Evolutionary conservation across 2,888 invertebrate genomes (phyloP), one percentile per base, ranked within the genome.

Genomic region (Nemotelus nigrinus): DNA sequence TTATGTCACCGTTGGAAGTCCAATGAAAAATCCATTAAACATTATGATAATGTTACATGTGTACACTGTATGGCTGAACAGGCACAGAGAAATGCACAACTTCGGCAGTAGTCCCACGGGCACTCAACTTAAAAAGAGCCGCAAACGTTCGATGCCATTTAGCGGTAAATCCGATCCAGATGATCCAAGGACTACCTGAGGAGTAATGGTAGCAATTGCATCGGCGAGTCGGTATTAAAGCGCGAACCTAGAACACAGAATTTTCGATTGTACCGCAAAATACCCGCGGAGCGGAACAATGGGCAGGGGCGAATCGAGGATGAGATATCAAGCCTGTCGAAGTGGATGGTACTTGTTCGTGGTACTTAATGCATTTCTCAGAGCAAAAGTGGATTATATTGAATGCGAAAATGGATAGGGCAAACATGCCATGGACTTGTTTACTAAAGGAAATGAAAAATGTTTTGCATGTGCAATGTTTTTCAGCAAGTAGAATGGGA

Each of bases 1-100:
- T 25, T 25, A 25, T 60, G 70, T 63, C 78, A 48, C 70, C 64
- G 75, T 44, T 64, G 63, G 53, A 53, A 64, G 75, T 70, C 68
- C 75, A 75, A 75, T 67, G 78, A 58, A 68, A 70, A 78, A 78
- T 78, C 75, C 78, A 78, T 78, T 78, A 78, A 70, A 68, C 75
- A 75, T 75, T 76, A 75, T 68, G 75, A 70, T 76, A 78, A 78
- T 78, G 70, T 57, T 68, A 70, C 68, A 68, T 76, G 68, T 57
- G 75, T 55, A 43, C 64, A 5, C 39, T 41, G 55, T 76, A 8
- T 76, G n/a, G 41, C 67, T 64, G 25, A 25, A 25, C 25, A 6
- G 48, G 3, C 68, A 55, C 60, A 50, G 48, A 57, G 25, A 63
- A 68, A 44, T 55, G 77, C 10, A 67, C 65, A 76, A 67, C 58